phyloP scores from a whole-genome alignment of 1,140 invertebrate genomes.

The Drosophila nannoptera region DNA sequence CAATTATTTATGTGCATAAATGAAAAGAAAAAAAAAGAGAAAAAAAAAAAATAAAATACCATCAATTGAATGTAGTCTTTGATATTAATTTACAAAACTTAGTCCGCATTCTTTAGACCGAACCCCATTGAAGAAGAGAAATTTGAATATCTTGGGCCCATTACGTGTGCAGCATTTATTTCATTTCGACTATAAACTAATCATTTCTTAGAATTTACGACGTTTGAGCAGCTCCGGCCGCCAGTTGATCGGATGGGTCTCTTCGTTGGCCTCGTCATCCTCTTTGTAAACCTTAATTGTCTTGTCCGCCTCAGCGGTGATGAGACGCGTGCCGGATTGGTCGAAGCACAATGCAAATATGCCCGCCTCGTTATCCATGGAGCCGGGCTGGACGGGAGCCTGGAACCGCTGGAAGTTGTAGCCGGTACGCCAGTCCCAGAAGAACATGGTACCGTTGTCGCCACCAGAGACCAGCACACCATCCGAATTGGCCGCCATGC shows the following conservation, averaged over 20 bases:
- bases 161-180: constrained; percentile 9
- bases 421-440: constrained; percentile 99
- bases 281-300: constrained; percentile 99
- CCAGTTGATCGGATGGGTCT: constrained; percentile 98
- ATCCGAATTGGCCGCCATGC: constrained; percentile 95
- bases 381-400: constrained; percentile 98
- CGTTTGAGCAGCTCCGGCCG: constrained; percentile 95
- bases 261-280: constrained; percentile 97
- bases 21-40: constrained; percentile 18
- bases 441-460: constrained; percentile 98
- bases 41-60: constrained; percentile 57
- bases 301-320: constrained; percentile 99
- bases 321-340: constrained; percentile 93
- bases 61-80: constrained; percentile 36
- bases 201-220: constrained; percentile 87
- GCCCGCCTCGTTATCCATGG: constrained; percentile 98
- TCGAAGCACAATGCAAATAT: constrained; percentile 98
- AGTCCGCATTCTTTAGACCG: no score
- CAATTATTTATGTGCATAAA: constrained; percentile 68
- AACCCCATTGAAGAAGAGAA: not conserved
- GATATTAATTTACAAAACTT: not conserved
- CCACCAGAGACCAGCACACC: constrained; percentile 98
- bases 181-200: constrained; percentile 16
- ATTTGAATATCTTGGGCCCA: not conserved
- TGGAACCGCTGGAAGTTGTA: constrained; percentile 97